Evolutionary conservation across 1,140 invertebrate genomes (phyloP).

Genomic region (Cryptotermes secundus): DNA sequence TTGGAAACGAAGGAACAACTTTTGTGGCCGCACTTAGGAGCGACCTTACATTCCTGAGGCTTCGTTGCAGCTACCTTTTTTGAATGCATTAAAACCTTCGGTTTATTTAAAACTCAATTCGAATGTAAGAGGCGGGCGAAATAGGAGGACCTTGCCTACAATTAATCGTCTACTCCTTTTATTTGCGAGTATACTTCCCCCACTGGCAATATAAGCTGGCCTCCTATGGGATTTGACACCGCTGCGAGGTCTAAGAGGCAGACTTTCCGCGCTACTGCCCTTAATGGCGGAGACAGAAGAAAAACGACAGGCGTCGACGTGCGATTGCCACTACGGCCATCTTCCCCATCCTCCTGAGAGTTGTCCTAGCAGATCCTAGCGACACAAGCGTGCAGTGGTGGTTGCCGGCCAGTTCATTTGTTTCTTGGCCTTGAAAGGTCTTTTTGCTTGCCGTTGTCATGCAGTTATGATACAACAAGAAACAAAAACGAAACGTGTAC

Average conservation of each 20-base stretch:
- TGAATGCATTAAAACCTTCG: not conserved
- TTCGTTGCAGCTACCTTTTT: not conserved
- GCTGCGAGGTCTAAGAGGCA: not conserved
- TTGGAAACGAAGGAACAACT: too few relatives aligned
- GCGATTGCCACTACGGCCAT: slow-evolving; percentile 33
- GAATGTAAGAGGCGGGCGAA: not conserved
- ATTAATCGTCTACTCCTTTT: not conserved
- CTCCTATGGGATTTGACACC: not conserved
- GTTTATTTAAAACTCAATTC: slow-evolving; percentile 11
- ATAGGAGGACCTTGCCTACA: not conserved
- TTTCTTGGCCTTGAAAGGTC: too few relatives aligned
- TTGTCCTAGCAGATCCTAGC: not conserved
- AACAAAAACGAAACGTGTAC: too few relatives aligned
- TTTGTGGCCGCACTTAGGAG: too few relatives aligned
- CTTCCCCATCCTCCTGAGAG: slow-evolving; percentile 24
- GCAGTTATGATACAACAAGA: too few relatives aligned
- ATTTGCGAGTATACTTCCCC: not conserved
- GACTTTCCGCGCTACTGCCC: slow-evolving; percentile 18
- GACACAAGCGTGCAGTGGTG: not conserved
- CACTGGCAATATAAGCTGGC: not conserved
- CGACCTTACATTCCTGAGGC: not conserved
- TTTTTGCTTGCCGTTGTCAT: not conserved
- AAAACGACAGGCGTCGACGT: slow-evolving; percentile 35
- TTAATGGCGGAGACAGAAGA: slow-evolving; percentile 33
- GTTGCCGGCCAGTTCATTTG: not conserved